Evolutionary conservation across 1,140 invertebrate genomes (phyloP), one percentile per base, ranked within the genome.

Genomic region (Acarapis woodi): DNA sequence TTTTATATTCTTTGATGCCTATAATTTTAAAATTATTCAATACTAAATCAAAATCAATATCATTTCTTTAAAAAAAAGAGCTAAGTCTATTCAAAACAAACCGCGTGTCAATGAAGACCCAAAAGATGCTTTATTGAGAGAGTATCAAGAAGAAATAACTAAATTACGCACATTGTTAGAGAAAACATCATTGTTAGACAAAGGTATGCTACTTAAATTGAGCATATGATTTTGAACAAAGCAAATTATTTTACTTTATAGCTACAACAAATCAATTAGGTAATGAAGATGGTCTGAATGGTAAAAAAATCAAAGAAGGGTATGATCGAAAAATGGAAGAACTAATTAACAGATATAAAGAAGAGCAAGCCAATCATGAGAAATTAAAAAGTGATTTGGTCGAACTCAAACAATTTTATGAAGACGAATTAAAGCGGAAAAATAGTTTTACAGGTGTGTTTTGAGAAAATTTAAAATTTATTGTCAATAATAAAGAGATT

Each of bases 21-120:
- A n/a, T n/a, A n/a, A n/a, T n/a, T n/a, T n/a, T n/a, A n/a, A n/a
- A n/a, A n/a, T n/a, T n/a, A n/a, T n/a, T n/a, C n/a, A n/a, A n/a
- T n/a, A n/a, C n/a, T n/a, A n/a, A n/a, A n/a, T n/a, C n/a, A n/a
- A n/a, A n/a, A n/a, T n/a, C n/a, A n/a, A n/a, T n/a, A n/a, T n/a
- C n/a, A n/a, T n/a, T n/a, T n/a, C n/a, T n/a, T n/a, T n/a, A n/a
- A n/a, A n/a, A n/a, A n/a, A n/a, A n/a, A n/a, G 83, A 44, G 83
- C 82, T 4, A 82, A 88, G 53, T 85, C 82, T 49, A 90, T 90
- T 38, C 68, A 76, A 48, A 90, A 90, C 53, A 78, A 80, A 47
- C 82, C 82, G 0, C 69, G 67, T 48, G 71, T 90, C 8, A 90
- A 90, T 54, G 80, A 90, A 56, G 73, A 90, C 55, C 82, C 82